These are phyloP conservation scores for Drosophila insularis DNA, from an alignment of 1,140 invertebrate genomes.

Conservation along the genomic window DNA sequence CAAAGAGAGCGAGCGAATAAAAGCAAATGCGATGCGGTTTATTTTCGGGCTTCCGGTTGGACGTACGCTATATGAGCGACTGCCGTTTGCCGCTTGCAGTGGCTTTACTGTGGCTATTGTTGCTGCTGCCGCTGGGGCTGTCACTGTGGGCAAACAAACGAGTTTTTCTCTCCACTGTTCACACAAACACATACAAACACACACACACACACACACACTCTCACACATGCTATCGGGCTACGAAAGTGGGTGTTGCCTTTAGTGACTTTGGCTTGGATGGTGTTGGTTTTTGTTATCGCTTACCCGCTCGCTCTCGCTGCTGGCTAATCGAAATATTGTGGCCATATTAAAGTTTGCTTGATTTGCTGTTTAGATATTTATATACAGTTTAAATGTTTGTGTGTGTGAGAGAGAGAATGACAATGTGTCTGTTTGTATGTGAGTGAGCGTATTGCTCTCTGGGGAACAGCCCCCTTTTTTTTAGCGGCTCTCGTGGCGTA, in stretches of 20 bases:
- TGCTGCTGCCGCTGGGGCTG: conserved; percentile 29
- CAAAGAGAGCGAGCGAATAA: conserved; percentile 55
- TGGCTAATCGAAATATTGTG: conserved; percentile 66
- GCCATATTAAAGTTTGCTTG: conserved; percentile 79
- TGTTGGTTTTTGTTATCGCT: conserved; percentile 19
- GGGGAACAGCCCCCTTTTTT: conserved; percentile 74
- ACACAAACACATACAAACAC: conserved; percentile 21
- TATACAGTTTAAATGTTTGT: conserved; percentile 3
- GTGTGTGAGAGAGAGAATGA: background rate
- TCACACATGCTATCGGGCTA: conserved; percentile 35
- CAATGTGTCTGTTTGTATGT: background rate
- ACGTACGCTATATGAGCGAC: conserved; percentile 63
- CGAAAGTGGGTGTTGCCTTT: conserved; percentile 72
- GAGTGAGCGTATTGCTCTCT: conserved; percentile 33
- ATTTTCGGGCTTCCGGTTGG: conserved; percentile 70
- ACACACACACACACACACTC: conserved; percentile 2
- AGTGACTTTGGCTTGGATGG: conserved; percentile 15
- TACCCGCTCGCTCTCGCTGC: conserved; percentile 22
- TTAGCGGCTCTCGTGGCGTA: conserved; percentile 59
- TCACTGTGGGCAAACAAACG: conserved; percentile 70
- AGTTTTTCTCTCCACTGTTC: conserved; percentile 43
- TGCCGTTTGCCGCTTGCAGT: conserved; percentile 30
- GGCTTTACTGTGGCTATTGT: conserved; percentile 7
- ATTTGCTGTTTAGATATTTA: conserved; percentile 75
- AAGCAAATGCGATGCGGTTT: conserved; percentile 43